These are phyloP conservation scores for Quiscalus mexicanus DNA, from an alignment of 2,113 vertebrate genomes.

Conservation along the genomic window DNA sequence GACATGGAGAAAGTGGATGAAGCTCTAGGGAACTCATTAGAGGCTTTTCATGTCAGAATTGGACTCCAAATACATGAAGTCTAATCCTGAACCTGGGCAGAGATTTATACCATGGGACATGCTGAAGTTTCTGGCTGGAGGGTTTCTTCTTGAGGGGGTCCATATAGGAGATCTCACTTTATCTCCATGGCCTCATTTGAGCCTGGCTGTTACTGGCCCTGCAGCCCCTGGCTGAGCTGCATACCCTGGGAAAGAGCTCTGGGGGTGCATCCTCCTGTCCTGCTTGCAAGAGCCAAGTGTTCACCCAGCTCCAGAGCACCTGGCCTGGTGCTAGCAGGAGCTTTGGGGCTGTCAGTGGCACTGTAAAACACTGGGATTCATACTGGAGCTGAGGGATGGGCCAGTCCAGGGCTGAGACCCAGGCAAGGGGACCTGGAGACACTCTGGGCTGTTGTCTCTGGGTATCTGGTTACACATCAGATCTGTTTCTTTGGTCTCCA, in stretches of 20 bases:
- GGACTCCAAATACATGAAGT: not conserved
- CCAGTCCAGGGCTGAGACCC: not conserved
- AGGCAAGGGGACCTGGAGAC: not conserved
- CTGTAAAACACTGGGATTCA: not conserved
- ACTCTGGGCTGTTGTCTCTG: not conserved
- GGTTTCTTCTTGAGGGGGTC: not conserved
- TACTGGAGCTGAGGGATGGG: not conserved
- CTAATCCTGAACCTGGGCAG: not conserved
- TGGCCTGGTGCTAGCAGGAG: not conserved
- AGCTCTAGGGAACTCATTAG: constrained; percentile 36
- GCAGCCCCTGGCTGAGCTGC: not conserved
- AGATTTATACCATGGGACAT: not conserved
- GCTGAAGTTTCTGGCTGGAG: not conserved
- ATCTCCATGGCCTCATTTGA: not conserved
- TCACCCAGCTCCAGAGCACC: not conserved
- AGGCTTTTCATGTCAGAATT: not conserved
- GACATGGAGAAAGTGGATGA: not conserved
- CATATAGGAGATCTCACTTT: not conserved
- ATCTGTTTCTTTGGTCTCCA: not conserved
- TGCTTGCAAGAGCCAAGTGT: fast-evolving
- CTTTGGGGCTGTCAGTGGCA: not conserved
- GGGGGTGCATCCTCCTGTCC: not conserved
- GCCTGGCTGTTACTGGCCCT: not conserved
- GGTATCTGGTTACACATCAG: not conserved
- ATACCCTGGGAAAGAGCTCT: not conserved